Base-by-base conservation (phyloP, 2,113 vertebrate species). In the Ondatra zibethicus region DNA sequence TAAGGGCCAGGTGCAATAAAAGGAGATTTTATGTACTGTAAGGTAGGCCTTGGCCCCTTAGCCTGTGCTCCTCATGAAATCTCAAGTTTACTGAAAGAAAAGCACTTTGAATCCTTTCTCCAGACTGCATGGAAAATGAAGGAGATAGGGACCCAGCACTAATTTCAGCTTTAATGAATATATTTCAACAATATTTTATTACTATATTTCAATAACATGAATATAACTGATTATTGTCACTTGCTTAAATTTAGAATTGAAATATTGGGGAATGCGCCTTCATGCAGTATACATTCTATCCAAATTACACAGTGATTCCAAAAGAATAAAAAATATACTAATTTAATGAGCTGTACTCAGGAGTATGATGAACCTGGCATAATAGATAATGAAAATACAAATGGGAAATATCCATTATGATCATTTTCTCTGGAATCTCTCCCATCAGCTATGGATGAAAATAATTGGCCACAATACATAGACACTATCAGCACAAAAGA, bases 201-300 rank as follows among this genome's bases (percentile, higher is more conserved):
- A 92, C 33, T 55, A 70, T 76, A 86, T 72, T 93, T 94, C 36
- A 91, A 66, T 29, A 70, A 78, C 47, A 65, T 80, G 85, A 92
- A 96, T 88, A 70, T 47, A 95, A 86, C 65, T 86, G 81, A 96
- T 91, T 94, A 90, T 94, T 91, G 50, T 91, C 45, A 94, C 58
- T 94, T 93, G 95, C 33, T 52, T 95, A 63, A 82, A 76, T 95
- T 96, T 81, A 63, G 16, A 97, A 94, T 88, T 80, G 25, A 47
- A 31, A 89, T 70, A 97, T 80, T 95, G 95, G 39, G 39, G n/a
- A 42, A 92, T 68, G 3, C 89, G 66, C 63, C 33, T 93, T 91
- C 58, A 94, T 92, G 45, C 55, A 91, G 31, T 72, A 92, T 75
- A 66, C 12, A 82, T 11, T 47, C 23, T 68, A 61, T 85, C 47